phyloP scores from a whole-genome alignment of 2,888 invertebrate genomes.

The Xylota sylvarum region DNA sequence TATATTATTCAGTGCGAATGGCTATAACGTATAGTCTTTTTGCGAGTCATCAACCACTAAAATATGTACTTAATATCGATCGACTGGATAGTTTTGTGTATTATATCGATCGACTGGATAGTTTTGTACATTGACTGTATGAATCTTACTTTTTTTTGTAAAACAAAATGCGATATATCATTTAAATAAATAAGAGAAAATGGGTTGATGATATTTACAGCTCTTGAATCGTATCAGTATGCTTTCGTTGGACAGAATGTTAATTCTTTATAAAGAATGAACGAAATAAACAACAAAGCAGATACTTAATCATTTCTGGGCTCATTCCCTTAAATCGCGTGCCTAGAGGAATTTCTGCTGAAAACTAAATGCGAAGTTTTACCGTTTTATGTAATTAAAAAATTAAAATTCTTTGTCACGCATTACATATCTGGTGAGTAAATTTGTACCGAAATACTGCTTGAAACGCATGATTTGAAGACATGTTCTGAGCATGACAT shows the following conservation, averaged over 20 bases:
- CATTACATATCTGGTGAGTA: background rate
- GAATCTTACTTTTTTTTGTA: too few relatives aligned
- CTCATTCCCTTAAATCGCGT: conserved; percentile 7
- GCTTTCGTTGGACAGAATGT: too few relatives aligned
- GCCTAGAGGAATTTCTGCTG: background rate
- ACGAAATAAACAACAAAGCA: too few relatives aligned
- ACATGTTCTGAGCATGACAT: too few relatives aligned
- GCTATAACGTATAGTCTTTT: background rate
- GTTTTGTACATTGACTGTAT: too few relatives aligned
- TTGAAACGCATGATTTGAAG: too few relatives aligned
- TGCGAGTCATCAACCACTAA: background rate
- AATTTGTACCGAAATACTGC: background rate
- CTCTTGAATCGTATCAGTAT: too few relatives aligned
- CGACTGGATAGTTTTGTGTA: background rate
- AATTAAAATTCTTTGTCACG: background rate
- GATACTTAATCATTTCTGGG: background rate
- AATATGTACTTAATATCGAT: background rate
- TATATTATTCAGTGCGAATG: too few relatives aligned
- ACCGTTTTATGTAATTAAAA: background rate
- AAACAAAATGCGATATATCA: too few relatives aligned
- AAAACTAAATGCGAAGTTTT: background rate
- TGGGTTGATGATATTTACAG: too few relatives aligned
- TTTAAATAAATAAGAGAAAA: too few relatives aligned
- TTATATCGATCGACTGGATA: background rate
- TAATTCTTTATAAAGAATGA: too few relatives aligned